Evolutionary conservation across 2,888 invertebrate genomes (phyloP).

Genomic region (Nephrotoma flavescens): DNA sequence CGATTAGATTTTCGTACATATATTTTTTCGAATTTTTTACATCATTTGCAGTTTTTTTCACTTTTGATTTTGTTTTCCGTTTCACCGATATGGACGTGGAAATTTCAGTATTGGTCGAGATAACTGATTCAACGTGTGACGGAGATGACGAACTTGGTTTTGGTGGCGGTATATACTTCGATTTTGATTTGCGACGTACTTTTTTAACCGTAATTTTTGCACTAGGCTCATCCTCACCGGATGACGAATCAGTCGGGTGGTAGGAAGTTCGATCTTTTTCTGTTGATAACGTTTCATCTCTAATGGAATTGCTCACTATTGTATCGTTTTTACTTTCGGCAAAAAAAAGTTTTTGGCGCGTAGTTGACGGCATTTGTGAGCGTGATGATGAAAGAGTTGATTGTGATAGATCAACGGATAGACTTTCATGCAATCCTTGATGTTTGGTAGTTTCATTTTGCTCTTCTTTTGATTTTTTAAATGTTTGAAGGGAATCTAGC

Average conservation of each 20-base stretch:
- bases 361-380: not conserved
- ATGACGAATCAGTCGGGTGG: not conserved
- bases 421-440: not conserved
- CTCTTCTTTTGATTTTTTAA: not conserved
- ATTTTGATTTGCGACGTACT: not conserved
- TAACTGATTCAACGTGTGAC: not conserved
- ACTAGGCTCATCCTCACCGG: not conserved
- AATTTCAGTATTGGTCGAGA: not conserved
- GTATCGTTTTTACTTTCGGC: not conserved
- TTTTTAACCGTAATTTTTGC: not conserved
- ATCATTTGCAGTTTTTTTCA: not conserved
- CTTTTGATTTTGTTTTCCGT: not conserved
- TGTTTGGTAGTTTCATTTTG: not conserved
- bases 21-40: not conserved
- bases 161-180: not conserved
- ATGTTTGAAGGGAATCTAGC: not conserved
- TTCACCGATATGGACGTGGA: not conserved
- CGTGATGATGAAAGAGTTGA: not conserved
- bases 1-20: not conserved
- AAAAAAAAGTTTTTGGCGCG: not conserved
- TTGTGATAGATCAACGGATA: not conserved
- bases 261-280: not conserved
- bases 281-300: not conserved
- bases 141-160: not conserved
- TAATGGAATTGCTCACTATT: conserved; percentile 1